Evolutionary conservation across 1,140 invertebrate species (phyloP).

Genomic region (Drosophila ogumai): DNA sequence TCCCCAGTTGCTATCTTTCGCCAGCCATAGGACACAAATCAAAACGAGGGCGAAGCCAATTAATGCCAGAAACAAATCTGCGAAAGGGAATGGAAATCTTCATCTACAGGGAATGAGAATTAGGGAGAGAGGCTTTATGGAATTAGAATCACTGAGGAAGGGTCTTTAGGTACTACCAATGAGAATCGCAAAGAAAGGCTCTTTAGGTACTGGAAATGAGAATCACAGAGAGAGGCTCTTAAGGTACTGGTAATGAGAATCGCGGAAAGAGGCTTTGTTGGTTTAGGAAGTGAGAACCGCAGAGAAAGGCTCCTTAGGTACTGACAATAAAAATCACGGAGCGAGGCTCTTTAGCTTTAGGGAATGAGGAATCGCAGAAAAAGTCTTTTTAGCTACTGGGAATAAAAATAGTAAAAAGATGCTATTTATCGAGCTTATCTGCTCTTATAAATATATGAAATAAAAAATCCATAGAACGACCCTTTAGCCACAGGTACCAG

Average conservation of each 20-base stretch:
- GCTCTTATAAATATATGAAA: not conserved
- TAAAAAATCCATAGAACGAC: not conserved
- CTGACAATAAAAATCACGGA: not conserved
- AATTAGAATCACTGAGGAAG: not conserved
- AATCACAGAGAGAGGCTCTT: not conserved
- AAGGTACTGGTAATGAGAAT: not conserved
- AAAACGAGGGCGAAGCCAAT: slow-evolving; percentile 49
- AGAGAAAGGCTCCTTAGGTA: no score
- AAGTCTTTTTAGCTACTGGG: no score
- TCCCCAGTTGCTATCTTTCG: slow-evolving; percentile 3
- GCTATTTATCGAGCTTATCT: no score
- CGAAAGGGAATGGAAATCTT: slow-evolving; percentile 2
- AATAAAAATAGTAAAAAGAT: no score
- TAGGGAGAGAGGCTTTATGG: not conserved
- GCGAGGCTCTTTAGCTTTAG: not conserved
- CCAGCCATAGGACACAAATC: slow-evolving; percentile 24
- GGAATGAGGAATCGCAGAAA: not conserved
- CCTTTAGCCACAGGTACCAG: no score
- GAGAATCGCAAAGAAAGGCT: not conserved
- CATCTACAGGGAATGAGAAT: not conserved
- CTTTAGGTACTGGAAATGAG: not conserved
- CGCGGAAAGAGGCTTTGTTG: no score
- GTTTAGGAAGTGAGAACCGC: no score
- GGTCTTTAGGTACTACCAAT: not conserved
- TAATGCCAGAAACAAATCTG: slow-evolving; percentile 49